phyloP scores from a whole-genome alignment of 2,113 vertebrate genomes.

The Amphilophus citrinellus region DNA sequence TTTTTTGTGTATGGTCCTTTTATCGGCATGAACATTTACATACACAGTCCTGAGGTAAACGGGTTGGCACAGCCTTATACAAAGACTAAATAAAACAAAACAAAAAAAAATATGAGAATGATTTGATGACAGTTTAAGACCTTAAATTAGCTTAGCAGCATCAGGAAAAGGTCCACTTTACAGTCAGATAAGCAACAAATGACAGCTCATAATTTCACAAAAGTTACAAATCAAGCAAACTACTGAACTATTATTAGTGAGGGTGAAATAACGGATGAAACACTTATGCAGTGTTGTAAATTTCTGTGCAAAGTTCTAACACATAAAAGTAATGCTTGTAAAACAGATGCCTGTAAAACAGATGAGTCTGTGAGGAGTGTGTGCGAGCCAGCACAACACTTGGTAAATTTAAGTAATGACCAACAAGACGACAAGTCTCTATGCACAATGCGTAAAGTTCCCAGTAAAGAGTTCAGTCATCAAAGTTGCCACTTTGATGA shows the following conservation, averaged over 20 bases:
- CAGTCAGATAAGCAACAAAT: background rate
- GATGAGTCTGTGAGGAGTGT: background rate
- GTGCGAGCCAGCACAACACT: background rate
- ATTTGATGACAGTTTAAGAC: conserved; percentile 15
- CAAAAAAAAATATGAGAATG: no score
- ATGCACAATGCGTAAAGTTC: background rate
- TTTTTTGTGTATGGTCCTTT: conserved; percentile 28
- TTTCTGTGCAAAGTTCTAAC: conserved; percentile 3
- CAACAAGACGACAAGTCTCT: background rate
- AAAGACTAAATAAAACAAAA: conserved; percentile 17
- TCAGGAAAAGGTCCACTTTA: conserved; percentile 28
- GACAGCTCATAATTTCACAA: conserved; percentile 16
- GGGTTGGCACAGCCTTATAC: conserved; percentile 42
- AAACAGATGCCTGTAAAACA: background rate
- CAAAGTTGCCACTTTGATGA: background rate
- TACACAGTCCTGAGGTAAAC: conserved; percentile 64
- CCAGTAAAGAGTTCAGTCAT: background rate
- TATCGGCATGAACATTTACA: conserved; percentile 18
- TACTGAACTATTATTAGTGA: background rate
- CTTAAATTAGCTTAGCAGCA: conserved; percentile 53
- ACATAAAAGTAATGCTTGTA: conserved; percentile 23
- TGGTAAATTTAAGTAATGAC: background rate
- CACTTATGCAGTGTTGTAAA: background rate
- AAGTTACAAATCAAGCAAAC: conserved; percentile 4
- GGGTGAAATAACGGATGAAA: conserved; percentile 5